Evolutionary conservation across 2,113 vertebrate genomes (phyloP), one percentile per base, ranked within the genome.

Genomic region (Ophthalmolycus amberensis): DNA sequence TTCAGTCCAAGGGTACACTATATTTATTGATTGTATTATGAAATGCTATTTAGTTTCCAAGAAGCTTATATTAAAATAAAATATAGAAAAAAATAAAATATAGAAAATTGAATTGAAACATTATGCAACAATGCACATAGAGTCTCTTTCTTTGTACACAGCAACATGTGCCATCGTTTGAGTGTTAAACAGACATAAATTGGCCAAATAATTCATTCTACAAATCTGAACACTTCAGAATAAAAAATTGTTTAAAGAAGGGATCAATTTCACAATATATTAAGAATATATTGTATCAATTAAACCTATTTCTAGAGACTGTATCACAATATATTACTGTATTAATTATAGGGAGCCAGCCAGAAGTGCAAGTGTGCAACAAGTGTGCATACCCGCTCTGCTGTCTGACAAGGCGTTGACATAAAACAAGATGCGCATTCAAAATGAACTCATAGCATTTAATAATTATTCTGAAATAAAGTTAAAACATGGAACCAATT

Each of bases 391-490:
- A 69, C n/a, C 6, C 6, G 54, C 20, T 34, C 18, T 54, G n/a
- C 40, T 22, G n/a, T 20, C 22, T 34, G 76, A 11, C 16, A 74
- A 44, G 11, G 16, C 6, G 22, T 65, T 59, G 32, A 62, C 38
- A 67, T 8, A 67, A 50, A 62, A 77, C 63, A 72, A 42, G 44
- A 79, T 78, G 72, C 46, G 72, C 12, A 77, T 63, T 67, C 6
- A 72, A 76, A 38, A 40, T 20, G 2, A 9, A 82, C 18, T 69
- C 27, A 58, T 1, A 25, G n/a, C 64, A 58, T 27, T 79, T n/a
- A 20, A 40, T 20, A 10, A 20, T 67, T 46, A 1, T 37, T 42
- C 29, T 68, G 25, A 52, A 59, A 79, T 60, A 22, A 76, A 71
- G 4, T 18, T 38, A 67, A 82, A 73, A 58, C 79, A 80, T 71